Conservation (phyloP, 1,140 invertebrate species). For the Zaprionus gabonicus region DNA sequence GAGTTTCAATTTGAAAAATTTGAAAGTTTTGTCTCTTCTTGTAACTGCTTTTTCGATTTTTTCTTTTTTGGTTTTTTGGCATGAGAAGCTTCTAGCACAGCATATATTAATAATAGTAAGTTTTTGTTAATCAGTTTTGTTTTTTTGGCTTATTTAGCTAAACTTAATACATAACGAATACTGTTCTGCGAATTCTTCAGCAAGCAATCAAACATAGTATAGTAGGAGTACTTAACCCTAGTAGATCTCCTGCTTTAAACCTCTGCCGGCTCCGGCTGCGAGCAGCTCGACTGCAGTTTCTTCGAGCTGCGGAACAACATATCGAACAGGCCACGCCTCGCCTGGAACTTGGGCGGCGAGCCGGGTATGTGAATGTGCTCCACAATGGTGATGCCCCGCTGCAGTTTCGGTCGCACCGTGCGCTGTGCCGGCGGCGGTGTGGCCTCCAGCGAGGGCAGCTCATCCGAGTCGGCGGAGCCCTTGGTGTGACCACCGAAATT, state of each 20-base stretch:
- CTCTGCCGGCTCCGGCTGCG: conserved; percentile 66
- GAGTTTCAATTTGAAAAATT: neutral
- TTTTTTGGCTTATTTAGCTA: conserved; percentile 55
- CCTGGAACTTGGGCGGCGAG: conserved; percentile 63
- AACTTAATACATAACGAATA: conserved; percentile 75
- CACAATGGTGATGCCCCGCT: conserved; percentile 73
- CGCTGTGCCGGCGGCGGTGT: conserved; percentile 40
- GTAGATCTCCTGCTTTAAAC: conserved; percentile 53
- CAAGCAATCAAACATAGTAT: conserved; percentile 56
- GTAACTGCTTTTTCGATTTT: conserved; percentile 1
- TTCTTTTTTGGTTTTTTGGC: conserved; percentile 60
- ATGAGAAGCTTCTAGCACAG: conserved; percentile 81
- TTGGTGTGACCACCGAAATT: conserved; percentile 57
- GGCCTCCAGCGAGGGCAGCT: conserved; percentile 45
- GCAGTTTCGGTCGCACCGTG: conserved; percentile 57
- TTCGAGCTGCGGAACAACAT: conserved; percentile 77
- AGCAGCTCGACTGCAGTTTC: conserved; percentile 72
- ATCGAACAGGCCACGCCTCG: conserved; percentile 68
- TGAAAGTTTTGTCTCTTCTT: conserved; percentile 14
- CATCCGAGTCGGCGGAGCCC: conserved; percentile 64
- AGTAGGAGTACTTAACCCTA: conserved; percentile 28
- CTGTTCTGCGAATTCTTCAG: conserved; percentile 82
- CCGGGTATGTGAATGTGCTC: conserved; percentile 73
- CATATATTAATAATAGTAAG: conserved; percentile 39
- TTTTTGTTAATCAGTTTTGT: conserved; percentile 4